Evolutionary conservation across 2,113 vertebrate species (phyloP).

Genomic region (Sylvilagus bachmani): DNA sequence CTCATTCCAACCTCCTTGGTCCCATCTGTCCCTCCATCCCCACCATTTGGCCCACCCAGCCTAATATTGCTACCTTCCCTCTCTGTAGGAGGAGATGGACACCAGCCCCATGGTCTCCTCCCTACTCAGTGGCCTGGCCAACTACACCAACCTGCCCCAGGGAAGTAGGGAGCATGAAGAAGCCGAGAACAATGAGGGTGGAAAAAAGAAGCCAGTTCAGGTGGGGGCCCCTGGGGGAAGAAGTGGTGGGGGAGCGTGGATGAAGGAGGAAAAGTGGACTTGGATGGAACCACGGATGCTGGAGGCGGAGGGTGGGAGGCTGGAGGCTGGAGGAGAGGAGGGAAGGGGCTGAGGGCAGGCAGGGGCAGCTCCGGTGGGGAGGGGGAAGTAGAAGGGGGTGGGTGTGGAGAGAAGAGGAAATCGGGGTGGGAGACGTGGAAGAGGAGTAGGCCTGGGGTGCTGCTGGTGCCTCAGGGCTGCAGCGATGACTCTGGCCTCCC

Average conservation of each 20-base stretch:
- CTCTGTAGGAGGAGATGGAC: constrained; percentile 97
- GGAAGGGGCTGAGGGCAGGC: background rate
- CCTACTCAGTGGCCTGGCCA: constrained; percentile 97
- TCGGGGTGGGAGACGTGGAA: background rate
- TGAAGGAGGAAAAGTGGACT: background rate
- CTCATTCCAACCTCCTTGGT: constrained; percentile 14
- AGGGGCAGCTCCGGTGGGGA: no score
- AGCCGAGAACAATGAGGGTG: constrained; percentile 97
- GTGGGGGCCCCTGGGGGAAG: background rate
- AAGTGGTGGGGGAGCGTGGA: background rate
- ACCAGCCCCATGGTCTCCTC: constrained; percentile 99
- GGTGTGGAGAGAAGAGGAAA: background rate
- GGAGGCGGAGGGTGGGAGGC: background rate
- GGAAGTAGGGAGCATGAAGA: constrained; percentile 98
- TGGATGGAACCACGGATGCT: background rate
- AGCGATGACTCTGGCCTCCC: background rate
- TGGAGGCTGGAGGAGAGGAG: background rate
- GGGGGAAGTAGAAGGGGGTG: no score
- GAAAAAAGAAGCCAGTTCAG: constrained; percentile 90
- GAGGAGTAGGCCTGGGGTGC: background rate
- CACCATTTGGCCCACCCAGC: background rate
- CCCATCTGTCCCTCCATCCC: background rate
- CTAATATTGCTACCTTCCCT: background rate
- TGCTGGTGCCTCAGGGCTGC: background rate
- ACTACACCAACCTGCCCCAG: constrained; percentile 98